phyloP scores from a whole-genome alignment of 2,113 vertebrate genomes.

The Strix aluco region DNA sequence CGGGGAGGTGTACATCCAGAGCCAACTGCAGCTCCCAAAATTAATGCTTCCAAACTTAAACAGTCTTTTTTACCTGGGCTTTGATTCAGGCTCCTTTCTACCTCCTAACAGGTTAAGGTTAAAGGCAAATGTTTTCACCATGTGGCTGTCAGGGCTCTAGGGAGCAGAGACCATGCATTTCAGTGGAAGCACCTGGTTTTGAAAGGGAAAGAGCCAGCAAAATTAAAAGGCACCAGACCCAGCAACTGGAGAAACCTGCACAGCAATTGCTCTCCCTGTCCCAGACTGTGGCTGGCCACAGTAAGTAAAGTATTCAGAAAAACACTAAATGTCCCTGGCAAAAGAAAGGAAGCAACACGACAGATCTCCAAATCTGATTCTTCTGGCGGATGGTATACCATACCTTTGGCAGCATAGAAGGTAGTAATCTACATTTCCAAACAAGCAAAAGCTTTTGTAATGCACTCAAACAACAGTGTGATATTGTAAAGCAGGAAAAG shows the following conservation, averaged over 20 bases:
- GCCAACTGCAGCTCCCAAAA: not conserved
- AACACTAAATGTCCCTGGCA: not conserved
- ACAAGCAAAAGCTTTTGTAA: not conserved
- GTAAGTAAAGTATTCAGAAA: not conserved
- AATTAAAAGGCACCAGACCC: constrained; percentile 3
- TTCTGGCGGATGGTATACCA: not conserved
- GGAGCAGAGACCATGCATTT: not conserved
- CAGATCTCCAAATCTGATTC: not conserved
- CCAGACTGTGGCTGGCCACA: not conserved
- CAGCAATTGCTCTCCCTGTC: not conserved
- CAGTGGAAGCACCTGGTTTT: not conserved
- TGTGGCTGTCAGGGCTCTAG: not conserved
- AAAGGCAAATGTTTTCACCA: constrained; percentile 11
- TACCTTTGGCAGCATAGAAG: not conserved
- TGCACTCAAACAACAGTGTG: not conserved
- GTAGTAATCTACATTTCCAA: not conserved
- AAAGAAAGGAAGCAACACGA: not conserved
- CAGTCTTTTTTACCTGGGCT: not conserved
- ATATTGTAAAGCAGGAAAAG: not conserved
- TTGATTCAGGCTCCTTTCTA: not conserved
- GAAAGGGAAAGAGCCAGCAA: not conserved
- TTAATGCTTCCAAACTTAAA: not conserved
- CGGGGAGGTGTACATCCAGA: not conserved
- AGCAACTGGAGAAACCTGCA: constrained; percentile 18
- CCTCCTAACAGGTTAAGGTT: not conserved